Evolutionary conservation across 2,888 invertebrate species (phyloP).

Genomic region (Trypoxylon attenuatum): DNA sequence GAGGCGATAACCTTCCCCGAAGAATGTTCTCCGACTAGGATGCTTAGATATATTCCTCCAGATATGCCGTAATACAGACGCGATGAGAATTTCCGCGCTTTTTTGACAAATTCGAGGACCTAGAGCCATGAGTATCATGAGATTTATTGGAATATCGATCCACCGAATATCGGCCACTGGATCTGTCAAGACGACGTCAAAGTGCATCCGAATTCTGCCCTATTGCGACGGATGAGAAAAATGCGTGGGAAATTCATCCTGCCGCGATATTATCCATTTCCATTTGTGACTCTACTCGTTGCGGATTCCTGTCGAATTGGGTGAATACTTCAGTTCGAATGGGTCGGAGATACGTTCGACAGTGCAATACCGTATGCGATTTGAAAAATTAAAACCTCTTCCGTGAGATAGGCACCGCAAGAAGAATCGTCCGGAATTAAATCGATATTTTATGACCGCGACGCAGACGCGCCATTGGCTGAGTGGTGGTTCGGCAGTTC

Average conservation of each 20-base stretch:
- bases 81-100: conserved; percentile 6
- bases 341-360: too few species aligned
- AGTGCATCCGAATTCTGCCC: background rate
- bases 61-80: conserved; percentile 18
- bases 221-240: conserved; percentile 2
- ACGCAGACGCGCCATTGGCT: conserved; percentile 2
- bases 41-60: conserved; percentile 9
- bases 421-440: conserved; percentile 32
- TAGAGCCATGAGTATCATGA: background rate
- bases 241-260: background rate
- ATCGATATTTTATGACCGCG: conserved; percentile 45
- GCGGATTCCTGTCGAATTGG: background rate
- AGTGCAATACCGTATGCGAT: too few species aligned
- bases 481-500: too few species aligned
- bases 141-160: background rate
- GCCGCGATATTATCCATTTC: background rate
- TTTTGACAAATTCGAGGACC: background rate
- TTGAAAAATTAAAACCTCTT: conserved; percentile 32
- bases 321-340: background rate
- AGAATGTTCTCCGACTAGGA: conserved; percentile 24
- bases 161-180: background rate
- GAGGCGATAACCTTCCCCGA: conserved; percentile 36
- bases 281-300: background rate
- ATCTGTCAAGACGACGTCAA: background rate
- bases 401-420: conserved; percentile 10